Conservation (phyloP, 2,113 vertebrate genomes). For the Phylloscopus trochilus region DNA sequence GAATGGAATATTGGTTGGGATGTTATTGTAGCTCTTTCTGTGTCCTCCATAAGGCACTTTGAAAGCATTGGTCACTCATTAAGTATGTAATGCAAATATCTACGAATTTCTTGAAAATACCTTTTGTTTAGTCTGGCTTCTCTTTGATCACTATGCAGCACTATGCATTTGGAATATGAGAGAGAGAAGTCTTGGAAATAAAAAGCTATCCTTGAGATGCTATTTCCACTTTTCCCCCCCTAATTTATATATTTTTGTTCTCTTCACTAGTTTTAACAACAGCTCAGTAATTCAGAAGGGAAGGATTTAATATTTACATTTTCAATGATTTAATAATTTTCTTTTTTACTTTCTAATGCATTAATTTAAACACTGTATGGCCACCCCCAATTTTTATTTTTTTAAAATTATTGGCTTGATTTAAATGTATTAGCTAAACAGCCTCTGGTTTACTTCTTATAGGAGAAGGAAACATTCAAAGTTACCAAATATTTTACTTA, state of each 20-base stretch:
- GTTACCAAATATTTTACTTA: constrained; percentile 47
- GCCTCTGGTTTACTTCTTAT: neutral
- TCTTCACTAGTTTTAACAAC: neutral
- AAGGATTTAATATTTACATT: neutral
- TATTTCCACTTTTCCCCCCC: neutral
- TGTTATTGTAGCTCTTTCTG: neutral
- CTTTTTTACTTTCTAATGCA: neutral
- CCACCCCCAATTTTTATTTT: neutral
- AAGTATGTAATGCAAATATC: constrained; percentile 13
- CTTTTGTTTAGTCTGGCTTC: constrained; percentile 14
- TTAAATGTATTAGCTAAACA: neutral
- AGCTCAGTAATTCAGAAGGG: constrained; percentile 9
- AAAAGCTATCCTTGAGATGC: neutral
- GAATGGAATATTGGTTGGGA: neutral
- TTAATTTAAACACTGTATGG: constrained; percentile 44
- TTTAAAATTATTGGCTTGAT: neutral
- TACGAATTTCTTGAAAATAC: constrained; percentile 6
- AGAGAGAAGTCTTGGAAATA: neutral
- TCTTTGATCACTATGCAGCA: constrained; percentile 23
- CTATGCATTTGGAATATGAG: constrained; percentile 34
- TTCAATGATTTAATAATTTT: constrained; percentile 18
- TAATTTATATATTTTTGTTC: neutral
- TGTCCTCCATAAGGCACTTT: neutral
- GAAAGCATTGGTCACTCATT: neutral
- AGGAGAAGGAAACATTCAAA: neutral